Evolutionary conservation across 1,140 invertebrate species (phyloP), one percentile per base, ranked within the genome.

Genomic region (Heliconius hewitsoni): DNA sequence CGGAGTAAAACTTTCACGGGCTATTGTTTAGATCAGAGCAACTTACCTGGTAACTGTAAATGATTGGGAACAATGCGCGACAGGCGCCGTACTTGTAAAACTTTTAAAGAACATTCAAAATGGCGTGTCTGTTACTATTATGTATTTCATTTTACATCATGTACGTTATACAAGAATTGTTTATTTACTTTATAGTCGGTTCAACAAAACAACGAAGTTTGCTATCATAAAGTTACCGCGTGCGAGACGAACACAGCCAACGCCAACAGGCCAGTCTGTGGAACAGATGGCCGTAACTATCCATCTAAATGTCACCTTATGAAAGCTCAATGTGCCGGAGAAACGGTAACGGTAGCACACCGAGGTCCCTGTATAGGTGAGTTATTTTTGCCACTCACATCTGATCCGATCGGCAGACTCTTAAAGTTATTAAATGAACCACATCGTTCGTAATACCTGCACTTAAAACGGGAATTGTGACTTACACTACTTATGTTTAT

Each of bases 261-360:
- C 60, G 60, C 60, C 42, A 89, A 93, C 71, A 87, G 94, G 75
- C 95, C 96, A 11, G 97, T 98, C 46, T 98, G 98, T 87, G 98
- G 97, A 78, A 97, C 97, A 34, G 97, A 98, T 88, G 96, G 97
- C 13, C 93, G 96, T 74, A 98, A 97, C 57, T 98, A 98, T 95
- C 95, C 96, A 18, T 97, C 96, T 78, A 95, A 96, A 80, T 98
- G 98, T 93, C 96, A 97, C 77, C 95, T 98, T 73, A 95, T 97
- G 85, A 95, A 96, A 81, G 96, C 96, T 60, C 97, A 97, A 87
- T 98, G 97, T 91, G 95, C 96, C 83, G 96, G 96, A 1, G 95
- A 96, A 81, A 95, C 95, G 39, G 95, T 98, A 23, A 95, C 96
- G 37, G 92, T 97, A 71, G 97, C 96, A 81, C 96, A 97, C 88